phyloP scores from a whole-genome alignment of 1,140 invertebrate genomes.

The Magallana ariakensis region DNA sequence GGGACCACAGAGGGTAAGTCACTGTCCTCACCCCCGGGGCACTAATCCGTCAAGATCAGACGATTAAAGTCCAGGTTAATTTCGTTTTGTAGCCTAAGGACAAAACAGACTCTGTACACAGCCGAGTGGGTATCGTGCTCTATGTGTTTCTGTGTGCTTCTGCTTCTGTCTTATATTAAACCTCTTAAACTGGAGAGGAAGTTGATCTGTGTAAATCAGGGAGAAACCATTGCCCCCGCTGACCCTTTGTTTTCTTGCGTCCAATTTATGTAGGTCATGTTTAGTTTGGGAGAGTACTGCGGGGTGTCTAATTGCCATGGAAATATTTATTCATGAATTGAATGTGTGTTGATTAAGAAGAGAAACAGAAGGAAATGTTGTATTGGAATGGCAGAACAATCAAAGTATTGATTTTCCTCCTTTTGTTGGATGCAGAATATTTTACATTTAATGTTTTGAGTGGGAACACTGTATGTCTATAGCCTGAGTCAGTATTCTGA shows the following conservation, averaged over 20 bases:
- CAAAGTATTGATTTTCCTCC: conserved; percentile 13
- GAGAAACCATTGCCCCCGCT: too few relatives aligned
- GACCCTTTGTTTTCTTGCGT: too few relatives aligned
- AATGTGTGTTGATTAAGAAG: neutral
- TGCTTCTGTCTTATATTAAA: too few relatives aligned
- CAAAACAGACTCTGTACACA: neutral
- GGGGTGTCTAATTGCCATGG: too few relatives aligned
- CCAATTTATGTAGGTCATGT: too few relatives aligned
- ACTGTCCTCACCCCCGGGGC: neutral
- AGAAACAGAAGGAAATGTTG: neutral
- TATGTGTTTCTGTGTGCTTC: too few relatives aligned
- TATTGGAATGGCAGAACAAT: neutral
- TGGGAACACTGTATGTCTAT: neutral
- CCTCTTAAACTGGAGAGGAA: too few relatives aligned
- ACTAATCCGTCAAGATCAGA: neutral
- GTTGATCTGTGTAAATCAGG: too few relatives aligned
- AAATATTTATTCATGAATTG: neutral
- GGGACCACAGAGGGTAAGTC: conserved; percentile 4
- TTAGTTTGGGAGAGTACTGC: too few relatives aligned
- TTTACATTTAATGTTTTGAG: neutral
- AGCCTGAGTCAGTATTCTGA: neutral
- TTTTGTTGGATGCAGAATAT: neutral
- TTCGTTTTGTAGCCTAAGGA: neutral
- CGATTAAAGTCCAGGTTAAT: neutral
- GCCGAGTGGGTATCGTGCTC: neutral